Evolutionary conservation across 1,140 invertebrate genomes (phyloP).

Genomic region (Branchinecta lindahli): DNA sequence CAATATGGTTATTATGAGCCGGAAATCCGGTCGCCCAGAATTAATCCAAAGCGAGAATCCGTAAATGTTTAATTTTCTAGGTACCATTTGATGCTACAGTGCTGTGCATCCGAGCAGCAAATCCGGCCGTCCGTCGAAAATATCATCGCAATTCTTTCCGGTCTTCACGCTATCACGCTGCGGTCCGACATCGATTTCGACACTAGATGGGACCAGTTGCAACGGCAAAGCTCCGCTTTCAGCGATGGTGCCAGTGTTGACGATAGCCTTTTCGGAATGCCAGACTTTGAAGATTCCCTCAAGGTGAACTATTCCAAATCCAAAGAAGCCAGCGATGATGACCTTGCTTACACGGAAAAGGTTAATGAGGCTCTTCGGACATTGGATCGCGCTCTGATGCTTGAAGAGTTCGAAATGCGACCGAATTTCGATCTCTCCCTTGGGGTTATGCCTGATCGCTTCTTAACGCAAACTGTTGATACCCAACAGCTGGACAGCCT

Average conservation of each 20-base stretch:
- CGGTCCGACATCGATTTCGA: neutral
- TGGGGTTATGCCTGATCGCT: neutral
- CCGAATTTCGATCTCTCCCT: neutral
- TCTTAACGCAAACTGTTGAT: neutral
- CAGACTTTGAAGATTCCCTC: neutral
- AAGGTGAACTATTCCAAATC: neutral
- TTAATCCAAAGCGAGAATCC: too few species aligned
- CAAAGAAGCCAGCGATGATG: neutral
- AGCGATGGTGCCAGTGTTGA: neutral
- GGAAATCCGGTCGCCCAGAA: too few species aligned
- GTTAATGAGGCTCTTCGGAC: neutral
- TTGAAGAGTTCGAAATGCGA: neutral
- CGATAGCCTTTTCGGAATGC: neutral
- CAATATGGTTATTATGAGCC: too few species aligned
- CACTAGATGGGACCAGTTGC: neutral
- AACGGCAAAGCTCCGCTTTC: neutral
- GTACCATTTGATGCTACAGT: slow-evolving; percentile 47
- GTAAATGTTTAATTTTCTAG: slow-evolving; percentile 30
- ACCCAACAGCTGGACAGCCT: neutral
- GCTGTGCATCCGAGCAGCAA: slow-evolving; percentile 37
- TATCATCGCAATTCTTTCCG: slow-evolving; percentile 37
- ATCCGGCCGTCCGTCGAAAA: slow-evolving; percentile 35
- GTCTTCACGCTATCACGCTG: neutral
- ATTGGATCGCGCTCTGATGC: neutral
- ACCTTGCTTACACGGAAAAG: neutral